phyloP scores from a whole-genome alignment of 2,888 invertebrate genomes.

The Lomographa bimaculata region DNA sequence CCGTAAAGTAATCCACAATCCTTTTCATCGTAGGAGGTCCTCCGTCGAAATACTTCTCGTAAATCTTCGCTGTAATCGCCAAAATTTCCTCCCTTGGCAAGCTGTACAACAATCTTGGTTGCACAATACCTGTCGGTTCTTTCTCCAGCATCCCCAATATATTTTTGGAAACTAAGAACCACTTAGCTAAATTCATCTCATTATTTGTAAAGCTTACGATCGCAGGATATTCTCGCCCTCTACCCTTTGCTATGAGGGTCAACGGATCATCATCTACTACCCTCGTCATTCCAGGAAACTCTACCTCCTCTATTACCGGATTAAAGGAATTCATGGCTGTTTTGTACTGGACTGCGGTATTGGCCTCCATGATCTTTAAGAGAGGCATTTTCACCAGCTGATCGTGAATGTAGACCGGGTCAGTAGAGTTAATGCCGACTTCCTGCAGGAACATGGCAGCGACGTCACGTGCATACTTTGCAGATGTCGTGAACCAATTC shows the following conservation, averaged over 20 bases:
- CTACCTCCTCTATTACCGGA: constrained; percentile 36
- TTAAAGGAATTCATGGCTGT: constrained; percentile 32
- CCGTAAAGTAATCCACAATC: constrained; percentile 27
- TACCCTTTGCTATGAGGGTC: constrained; percentile 30
- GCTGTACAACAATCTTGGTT: constrained; percentile 28
- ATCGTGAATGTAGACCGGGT: constrained; percentile 26
- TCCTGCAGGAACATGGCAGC: constrained; percentile 12
- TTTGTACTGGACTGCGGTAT: constrained; percentile 22
- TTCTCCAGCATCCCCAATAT: constrained; percentile 2
- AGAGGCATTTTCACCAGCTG: constrained; percentile 30
- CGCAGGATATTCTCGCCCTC: constrained; percentile 35
- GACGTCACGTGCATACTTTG: constrained; percentile 12
- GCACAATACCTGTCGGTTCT: constrained; percentile 17
- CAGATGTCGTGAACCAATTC: constrained; percentile 13
- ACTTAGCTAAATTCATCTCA: constrained; percentile 29
- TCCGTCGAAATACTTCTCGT: constrained; percentile 33
- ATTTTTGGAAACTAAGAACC: constrained; percentile 3
- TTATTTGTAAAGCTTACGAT: constrained; percentile 36
- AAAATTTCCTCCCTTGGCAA: constrained; percentile 24
- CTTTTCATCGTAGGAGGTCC: constrained; percentile 25
- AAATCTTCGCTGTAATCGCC: constrained; percentile 29
- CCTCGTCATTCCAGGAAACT: constrained; percentile 29
- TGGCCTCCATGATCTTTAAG: constrained; percentile 31
- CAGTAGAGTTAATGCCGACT: constrained; percentile 52
- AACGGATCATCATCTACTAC: constrained; percentile 42